phyloP scores from a whole-genome alignment of 2,797 vertebrate species.

The Enteromius unitaeniatus region DNA sequence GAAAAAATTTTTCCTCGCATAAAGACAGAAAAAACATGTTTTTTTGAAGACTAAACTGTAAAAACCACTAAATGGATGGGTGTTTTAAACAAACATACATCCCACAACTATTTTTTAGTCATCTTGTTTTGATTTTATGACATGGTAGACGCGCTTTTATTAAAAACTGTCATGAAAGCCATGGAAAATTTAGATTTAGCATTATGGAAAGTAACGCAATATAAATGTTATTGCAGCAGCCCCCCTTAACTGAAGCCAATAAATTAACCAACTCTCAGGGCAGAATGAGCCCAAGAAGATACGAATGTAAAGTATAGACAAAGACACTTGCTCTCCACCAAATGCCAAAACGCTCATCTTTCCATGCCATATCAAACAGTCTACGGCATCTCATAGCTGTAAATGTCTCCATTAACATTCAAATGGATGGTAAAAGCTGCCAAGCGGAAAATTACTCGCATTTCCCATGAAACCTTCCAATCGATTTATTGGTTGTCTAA shows the following conservation, averaged over 20 bases:
- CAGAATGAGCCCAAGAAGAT: not conserved
- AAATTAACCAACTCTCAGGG: constrained; percentile 19
- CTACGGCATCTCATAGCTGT: constrained; percentile 24
- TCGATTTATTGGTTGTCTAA: constrained; percentile 36
- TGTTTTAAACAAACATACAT: not conserved
- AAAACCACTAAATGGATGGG: not conserved
- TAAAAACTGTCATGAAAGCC: constrained; percentile 34
- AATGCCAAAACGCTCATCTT: constrained; percentile 10
- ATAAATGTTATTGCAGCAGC: constrained; percentile 20
- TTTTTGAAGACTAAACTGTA: not conserved
- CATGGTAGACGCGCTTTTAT: not conserved
- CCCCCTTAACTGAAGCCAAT: not conserved
- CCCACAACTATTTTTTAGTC: not conserved
- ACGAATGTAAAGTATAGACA: not conserved
- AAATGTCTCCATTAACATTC: constrained; percentile 55
- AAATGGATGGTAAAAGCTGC: constrained; percentile 50
- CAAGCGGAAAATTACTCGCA: constrained; percentile 58
- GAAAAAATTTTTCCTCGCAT: not conserved
- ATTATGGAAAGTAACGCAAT: constrained; percentile 41
- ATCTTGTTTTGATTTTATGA: not conserved
- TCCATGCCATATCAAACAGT: not conserved
- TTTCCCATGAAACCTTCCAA: constrained; percentile 36
- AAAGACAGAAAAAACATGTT: not conserved
- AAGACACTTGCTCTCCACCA: constrained; percentile 23
- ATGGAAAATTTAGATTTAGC: constrained; percentile 10